These are phyloP conservation scores for Drosophila emarginata DNA, from an alignment of 2,888 invertebrate species.

Conservation along the genomic window DNA sequence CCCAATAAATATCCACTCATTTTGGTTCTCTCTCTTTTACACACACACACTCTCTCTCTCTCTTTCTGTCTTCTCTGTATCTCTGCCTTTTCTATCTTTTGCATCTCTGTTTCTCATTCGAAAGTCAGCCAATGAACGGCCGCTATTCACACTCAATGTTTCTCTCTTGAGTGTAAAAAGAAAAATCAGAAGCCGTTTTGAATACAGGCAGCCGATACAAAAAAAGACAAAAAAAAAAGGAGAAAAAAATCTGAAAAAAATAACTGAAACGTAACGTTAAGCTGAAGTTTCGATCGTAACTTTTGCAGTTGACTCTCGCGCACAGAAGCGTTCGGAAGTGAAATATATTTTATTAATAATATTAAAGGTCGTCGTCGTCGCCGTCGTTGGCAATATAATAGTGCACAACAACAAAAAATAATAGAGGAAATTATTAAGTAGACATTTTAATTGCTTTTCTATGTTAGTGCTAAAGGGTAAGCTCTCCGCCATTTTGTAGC, in stretches of 20 bases:
- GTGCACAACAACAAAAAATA: slow-evolving; percentile 35
- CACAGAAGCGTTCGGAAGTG: slow-evolving; percentile 83
- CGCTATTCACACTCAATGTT: slow-evolving; percentile 3
- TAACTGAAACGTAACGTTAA: slow-evolving; percentile 67
- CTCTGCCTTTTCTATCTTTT: neutral
- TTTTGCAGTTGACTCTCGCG: slow-evolving; percentile 83
- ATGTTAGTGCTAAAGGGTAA: slow-evolving; percentile 8
- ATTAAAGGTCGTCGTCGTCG: slow-evolving; percentile 65
- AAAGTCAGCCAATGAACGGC: neutral
- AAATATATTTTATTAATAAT: slow-evolving; percentile 83
- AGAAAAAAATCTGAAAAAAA: slow-evolving; percentile 42
- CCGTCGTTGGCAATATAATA: slow-evolving; percentile 22
- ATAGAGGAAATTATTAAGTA: slow-evolving; percentile 65
- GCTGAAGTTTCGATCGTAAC: slow-evolving; percentile 83
- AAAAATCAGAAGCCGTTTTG: slow-evolving; percentile 63
- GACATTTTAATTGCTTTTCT: slow-evolving; percentile 12
- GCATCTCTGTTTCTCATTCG: neutral
- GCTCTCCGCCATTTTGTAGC: slow-evolving; percentile 64
- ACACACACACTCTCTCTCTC: neutral
- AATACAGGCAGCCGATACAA: slow-evolving; percentile 80
- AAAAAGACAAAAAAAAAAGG: slow-evolving; percentile 23
- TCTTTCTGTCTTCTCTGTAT: neutral
- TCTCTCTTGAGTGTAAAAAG: slow-evolving; percentile 41
- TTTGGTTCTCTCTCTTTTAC: neutral
- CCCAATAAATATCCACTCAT: neutral